Evolutionary conservation across 2,888 invertebrate species (phyloP), one percentile per base, ranked within the genome.

Genomic region (Pachycephus smyrnensis): DNA sequence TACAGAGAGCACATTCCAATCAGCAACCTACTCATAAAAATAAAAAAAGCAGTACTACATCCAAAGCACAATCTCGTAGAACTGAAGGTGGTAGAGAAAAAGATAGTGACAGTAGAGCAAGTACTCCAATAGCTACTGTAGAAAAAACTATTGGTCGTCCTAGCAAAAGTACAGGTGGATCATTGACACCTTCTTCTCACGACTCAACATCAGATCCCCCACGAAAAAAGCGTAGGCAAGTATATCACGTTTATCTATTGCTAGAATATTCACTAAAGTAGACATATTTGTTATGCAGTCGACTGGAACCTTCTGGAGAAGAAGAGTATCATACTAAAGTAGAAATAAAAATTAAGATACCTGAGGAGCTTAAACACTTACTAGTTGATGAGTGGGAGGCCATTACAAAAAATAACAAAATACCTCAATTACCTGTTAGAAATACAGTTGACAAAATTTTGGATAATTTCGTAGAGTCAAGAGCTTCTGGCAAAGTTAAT

Each of bases 311-410:
- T 33, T 84, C 88, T 33, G 84, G 89, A 4, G 90, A 90, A 78
- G 90, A 89, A 75, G 89, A 90, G 40, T 90, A 87, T 81, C 84
- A 87, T 12, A 82, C 88, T 4, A 90, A 90, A 82, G 86, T 88
- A 6, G 97, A 98, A 92, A 95, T 98, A 2, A 96, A 97, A 92
- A 96, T 99, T 36, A 97, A 96, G 92, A 95, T 99, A 78, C 98
- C 98, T 0, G 98, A 99, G 88, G 97, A 98, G 89, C 92, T 99
- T 4, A 98, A 98, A 90, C 96, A 96, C 6, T 97, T 97, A 94
- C 93, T 99, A 0, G 97, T 98, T 0, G 98, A 99, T 91, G 99
- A 99, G 91, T 98, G 97, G 96, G 98, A 98, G 89, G 94, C 97
- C 0, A 95, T 99, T 78, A 96, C 95, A 0, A 93, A 97, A 33